phyloP scores from a whole-genome alignment of 2,797 vertebrate species.

The Cyclura pinguis region DNA sequence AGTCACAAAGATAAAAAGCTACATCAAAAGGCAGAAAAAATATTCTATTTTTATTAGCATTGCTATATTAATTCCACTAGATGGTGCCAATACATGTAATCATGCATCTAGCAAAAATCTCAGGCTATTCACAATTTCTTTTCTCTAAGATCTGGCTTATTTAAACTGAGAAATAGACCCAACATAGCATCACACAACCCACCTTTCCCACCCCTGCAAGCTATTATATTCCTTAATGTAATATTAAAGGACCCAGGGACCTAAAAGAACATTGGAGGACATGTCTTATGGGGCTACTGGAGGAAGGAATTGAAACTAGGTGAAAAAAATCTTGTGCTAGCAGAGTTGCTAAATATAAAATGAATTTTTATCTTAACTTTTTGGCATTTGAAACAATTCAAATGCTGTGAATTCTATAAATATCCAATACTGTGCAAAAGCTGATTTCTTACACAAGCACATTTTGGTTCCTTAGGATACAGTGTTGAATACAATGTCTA shows the following conservation, averaged over 20 bases:
- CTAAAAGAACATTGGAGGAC: background rate
- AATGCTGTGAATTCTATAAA: background rate
- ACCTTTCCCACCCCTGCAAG: background rate
- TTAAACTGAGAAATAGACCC: background rate
- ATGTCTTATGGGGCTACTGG: background rate
- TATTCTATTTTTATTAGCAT: background rate
- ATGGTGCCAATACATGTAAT: conserved; percentile 9
- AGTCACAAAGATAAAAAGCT: background rate
- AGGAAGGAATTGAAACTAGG: background rate
- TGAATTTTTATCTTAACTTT: background rate
- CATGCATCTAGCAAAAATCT: background rate
- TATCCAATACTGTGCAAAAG: background rate
- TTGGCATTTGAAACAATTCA: background rate
- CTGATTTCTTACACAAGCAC: background rate
- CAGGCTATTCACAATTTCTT: background rate
- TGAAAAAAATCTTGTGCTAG: background rate
- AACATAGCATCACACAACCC: background rate
- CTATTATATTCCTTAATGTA: background rate
- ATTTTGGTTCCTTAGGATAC: background rate
- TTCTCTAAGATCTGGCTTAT: background rate
- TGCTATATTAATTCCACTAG: conserved; percentile 24
- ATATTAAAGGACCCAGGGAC: background rate
- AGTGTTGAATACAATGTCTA: background rate
- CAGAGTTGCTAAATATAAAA: background rate
- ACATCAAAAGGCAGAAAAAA: background rate